These are phyloP conservation scores for Ips nitidus DNA, from an alignment of 1,140 invertebrate species.

Conservation along the genomic window DNA sequence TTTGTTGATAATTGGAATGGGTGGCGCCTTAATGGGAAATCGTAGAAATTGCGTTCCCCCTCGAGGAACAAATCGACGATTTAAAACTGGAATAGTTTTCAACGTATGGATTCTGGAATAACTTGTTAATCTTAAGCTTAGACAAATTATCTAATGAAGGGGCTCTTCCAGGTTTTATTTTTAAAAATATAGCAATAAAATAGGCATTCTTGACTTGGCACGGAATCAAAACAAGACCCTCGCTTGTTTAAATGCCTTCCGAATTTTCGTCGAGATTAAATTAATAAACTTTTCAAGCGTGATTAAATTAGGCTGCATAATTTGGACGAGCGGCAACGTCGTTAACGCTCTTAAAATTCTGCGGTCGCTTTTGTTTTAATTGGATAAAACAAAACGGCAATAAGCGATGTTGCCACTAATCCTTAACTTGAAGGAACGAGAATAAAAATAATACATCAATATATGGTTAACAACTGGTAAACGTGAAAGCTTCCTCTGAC, in stretches of 20 bases:
- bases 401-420: conserved; percentile 12
- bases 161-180: not conserved
- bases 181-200: not conserved
- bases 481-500: conserved; percentile 15
- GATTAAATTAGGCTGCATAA: conserved; percentile 36
- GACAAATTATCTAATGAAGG: no score
- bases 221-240: not conserved
- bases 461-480: conserved; percentile 36
- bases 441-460: conserved; percentile 7
- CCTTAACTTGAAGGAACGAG: no score
- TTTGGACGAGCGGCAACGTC: conserved; percentile 18
- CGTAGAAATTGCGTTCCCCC: conserved; percentile 26
- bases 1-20: conserved; percentile 34
- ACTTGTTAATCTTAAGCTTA: no score
- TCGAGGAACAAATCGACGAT: conserved; percentile 31
- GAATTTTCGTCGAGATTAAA: conserved; percentile 27
- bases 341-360: conserved; percentile 35
- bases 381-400: conserved; percentile 28
- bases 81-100: not conserved
- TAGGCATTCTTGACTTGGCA: not conserved
- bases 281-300: conserved; percentile 34
- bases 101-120: no score
- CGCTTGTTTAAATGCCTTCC: conserved; percentile 27
- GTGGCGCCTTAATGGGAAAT: conserved; percentile 27
- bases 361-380: conserved; percentile 33